These are phyloP conservation scores for Zhengitettix transpicula DNA, from an alignment of 2,888 invertebrate genomes.

Conservation along the genomic window DNA sequence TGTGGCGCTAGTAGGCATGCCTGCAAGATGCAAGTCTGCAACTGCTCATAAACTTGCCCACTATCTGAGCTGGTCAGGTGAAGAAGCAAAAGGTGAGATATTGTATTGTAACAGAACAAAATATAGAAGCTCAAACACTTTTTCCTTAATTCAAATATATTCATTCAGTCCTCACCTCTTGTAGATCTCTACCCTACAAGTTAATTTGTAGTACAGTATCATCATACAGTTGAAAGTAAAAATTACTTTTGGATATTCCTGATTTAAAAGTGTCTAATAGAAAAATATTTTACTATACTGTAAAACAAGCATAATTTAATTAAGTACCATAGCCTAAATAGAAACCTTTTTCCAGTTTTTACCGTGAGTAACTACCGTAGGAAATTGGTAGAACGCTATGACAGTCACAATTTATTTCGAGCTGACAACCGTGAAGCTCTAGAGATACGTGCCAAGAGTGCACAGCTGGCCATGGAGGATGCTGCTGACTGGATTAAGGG, in stretches of 20 bases:
- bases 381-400: constrained; percentile 63
- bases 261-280: no score
- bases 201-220: no score
- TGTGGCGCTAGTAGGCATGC: constrained; percentile 7
- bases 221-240: no score
- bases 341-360: constrained; percentile 51
- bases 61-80: constrained; percentile 5
- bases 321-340: not conserved
- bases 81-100: constrained; percentile 4
- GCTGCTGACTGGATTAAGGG: constrained; percentile 59
- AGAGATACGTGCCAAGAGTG: constrained; percentile 65
- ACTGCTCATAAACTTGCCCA: constrained; percentile 5
- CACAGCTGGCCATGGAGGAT: constrained; percentile 69
- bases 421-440: constrained; percentile 70
- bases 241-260: no score
- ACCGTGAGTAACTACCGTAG: constrained; percentile 85
- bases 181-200: no score
- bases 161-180: no score
- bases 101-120: constrained; percentile 1
- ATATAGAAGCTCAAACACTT: no score
- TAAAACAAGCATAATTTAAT: no score
- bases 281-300: no score
- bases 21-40: constrained; percentile 7
- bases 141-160: no score
- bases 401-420: constrained; percentile 75